Evolutionary conservation across 2,797 vertebrate species (phyloP), one percentile per base, ranked within the genome.

Genomic region (Chaunax sp.): DNA sequence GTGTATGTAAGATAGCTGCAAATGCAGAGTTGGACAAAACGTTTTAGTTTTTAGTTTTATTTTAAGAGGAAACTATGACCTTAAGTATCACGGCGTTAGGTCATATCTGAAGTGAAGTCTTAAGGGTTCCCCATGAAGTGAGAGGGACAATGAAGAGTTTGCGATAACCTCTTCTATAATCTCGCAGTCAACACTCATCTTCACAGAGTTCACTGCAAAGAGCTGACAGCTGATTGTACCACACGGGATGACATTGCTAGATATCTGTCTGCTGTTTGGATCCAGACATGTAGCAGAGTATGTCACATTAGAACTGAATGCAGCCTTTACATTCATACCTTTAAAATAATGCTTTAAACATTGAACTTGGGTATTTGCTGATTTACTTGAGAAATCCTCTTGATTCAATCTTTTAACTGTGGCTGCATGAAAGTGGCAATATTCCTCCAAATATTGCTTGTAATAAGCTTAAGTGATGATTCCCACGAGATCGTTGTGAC

Each of bases 71-170:
- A 20, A n/a, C 30, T 15, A 4, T 2, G 2, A 52, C 33, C 30
- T 50, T 22, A 40, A 50, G 41, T 25, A 20, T 20, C 41, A 20
- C 38, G 49, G n/a, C 52, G 18, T 40, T 6, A 11, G 45, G 19
- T 41, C 41, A 10, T 16, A 53, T 79, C 18, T 37, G 7, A 57
- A 54, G 64, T 41, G 35, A 4, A 19, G 65, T 35, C 35, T 59
- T 72, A 41, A 11, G 75, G 55, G 53, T 63, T 43, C 25, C 25
- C 51, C 38, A 22, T 28, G 40, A 30, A 62, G 60, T 44, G 62
- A 74, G 44, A 57, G 70, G 28, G 52, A 82, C 65, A 40, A 58
- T 77, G 67, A 81, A 75, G 59, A 77, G 62, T 73, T 76, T 23
- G 41, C 1, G 74, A 86, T 73, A 52, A 80, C 80, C 66, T 82